A percentile compares a stretch with the other conserved stretches of the same genome.
These are phyloP conservation scores for Trichonephila clavipes DNA, from an alignment of 1,140 invertebrate genomes.

Conservation along the genomic window DNA sequence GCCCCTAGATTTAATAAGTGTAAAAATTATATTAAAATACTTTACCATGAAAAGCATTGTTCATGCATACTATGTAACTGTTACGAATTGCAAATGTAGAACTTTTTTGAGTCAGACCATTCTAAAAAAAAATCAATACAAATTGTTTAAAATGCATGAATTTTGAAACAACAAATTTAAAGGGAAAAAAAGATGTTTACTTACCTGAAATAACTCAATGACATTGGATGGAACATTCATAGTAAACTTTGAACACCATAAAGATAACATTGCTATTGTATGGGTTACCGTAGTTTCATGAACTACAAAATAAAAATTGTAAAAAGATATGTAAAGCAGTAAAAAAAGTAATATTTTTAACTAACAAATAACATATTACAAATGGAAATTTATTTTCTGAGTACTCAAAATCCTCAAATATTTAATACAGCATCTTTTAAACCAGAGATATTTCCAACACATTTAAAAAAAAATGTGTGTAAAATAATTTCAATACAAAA, in stretches of 20 bases:
- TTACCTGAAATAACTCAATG: slow-evolving; percentile 88
- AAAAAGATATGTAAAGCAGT: too few relatives aligned
- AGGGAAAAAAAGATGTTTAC: background rate
- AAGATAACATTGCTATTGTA: slow-evolving; percentile 88
- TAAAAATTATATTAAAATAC: background rate
- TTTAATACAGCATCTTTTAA: too few relatives aligned
- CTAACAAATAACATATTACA: background rate
- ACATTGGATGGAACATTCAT: slow-evolving; percentile 87
- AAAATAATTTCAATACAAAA: background rate
- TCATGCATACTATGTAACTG: slow-evolving; percentile 89
- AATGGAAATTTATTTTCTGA: background rate
- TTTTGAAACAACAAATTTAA: background rate
- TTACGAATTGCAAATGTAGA: slow-evolving; percentile 89
- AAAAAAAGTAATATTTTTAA: too few relatives aligned
- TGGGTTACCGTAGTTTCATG: slow-evolving; percentile 94
- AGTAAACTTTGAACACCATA: slow-evolving; percentile 88
- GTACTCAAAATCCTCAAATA: too few relatives aligned
- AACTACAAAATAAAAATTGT: slow-evolving; percentile 82
- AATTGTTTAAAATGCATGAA: background rate
- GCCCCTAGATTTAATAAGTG: too few relatives aligned
- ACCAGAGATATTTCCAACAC: too few relatives aligned
- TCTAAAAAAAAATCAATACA: slow-evolving; percentile 82
- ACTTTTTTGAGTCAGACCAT: slow-evolving; percentile 89
- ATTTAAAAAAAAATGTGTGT: background rate
- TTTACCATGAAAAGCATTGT: slow-evolving; percentile 83